These are phyloP conservation scores for Anguilla pacifica DNA, from an alignment of 2,797 vertebrate species.

Conservation along the genomic window DNA sequence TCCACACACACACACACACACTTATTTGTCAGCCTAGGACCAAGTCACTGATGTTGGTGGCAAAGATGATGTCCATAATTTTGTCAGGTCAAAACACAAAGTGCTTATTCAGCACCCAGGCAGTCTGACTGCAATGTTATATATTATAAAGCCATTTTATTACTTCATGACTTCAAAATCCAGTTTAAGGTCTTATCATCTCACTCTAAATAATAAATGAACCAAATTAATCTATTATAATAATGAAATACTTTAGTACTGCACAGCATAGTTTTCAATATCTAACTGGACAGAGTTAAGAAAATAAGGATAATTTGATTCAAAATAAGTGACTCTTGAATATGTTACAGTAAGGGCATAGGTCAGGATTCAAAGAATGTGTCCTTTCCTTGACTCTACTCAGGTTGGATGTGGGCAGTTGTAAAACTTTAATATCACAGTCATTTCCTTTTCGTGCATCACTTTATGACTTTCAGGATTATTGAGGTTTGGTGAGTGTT, in stretches of 20 bases:
- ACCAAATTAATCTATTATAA: neutral
- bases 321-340: no score
- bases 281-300: neutral
- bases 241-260: neutral
- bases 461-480: neutral
- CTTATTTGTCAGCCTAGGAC: neutral
- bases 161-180: no score
- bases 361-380: neutral
- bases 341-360: neutral
- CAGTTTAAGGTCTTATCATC: neutral
- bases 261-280: neutral
- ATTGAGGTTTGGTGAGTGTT: neutral
- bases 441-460: neutral
- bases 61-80: neutral
- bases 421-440: neutral
- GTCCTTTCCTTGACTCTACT: neutral
- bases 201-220: neutral
- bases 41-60: neutral
- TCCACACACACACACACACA: neutral
- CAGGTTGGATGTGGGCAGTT: neutral
- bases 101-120: neutral
- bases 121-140: neutral
- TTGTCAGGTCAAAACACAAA: neutral
- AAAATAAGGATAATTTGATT: neutral
- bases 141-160: no score